A percentile compares a stretch with the other conserved stretches of the same genome.
Conservation (phyloP, 2,797 vertebrate species). For the Neoniphon sammara region DNA sequence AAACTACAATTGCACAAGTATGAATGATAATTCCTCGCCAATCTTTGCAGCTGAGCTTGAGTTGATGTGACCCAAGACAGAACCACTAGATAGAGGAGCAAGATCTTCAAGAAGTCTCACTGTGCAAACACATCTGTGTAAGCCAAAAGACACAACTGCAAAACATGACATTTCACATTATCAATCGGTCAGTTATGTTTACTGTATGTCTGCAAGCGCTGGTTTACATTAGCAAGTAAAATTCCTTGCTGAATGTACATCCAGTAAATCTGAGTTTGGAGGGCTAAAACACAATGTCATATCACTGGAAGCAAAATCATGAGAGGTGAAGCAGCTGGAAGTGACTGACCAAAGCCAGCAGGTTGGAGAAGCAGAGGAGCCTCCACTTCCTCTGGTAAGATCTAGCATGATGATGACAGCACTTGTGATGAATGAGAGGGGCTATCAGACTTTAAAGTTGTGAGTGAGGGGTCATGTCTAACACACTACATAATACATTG, state of each 20-base stretch:
- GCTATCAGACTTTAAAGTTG: neutral
- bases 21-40: neutral
- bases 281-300: neutral
- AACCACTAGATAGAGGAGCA: neutral
- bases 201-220: neutral
- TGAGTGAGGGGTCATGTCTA: neutral
- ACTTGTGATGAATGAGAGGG: neutral
- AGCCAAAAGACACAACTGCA: neutral
- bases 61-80: neutral
- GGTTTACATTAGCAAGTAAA: neutral
- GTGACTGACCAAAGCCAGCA: neutral
- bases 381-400: neutral
- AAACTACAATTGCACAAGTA: neutral
- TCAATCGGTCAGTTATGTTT: no score
- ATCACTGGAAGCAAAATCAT: neutral
- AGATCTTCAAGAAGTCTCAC: neutral
- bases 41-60: neutral
- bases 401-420: neutral
- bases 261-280: neutral
- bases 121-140: neutral
- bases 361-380: neutral
- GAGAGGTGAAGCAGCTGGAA: neutral
- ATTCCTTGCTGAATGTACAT: slow-evolving; percentile 1
- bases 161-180: neutral
- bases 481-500: neutral